Conservation (phyloP, 2,797 vertebrate genomes). For the Gallinago solitaria region DNA sequence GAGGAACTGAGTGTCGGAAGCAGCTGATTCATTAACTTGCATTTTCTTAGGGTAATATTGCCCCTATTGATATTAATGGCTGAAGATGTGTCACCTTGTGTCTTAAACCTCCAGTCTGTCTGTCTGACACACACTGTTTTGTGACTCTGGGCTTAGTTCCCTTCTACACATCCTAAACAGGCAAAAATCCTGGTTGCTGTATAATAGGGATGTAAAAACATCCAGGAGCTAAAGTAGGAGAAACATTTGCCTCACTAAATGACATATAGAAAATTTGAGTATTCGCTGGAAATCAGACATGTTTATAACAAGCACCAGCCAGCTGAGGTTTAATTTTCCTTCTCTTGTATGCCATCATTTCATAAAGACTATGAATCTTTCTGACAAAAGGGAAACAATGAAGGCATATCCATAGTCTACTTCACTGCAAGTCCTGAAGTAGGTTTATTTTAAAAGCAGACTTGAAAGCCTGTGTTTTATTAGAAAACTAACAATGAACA, state of each 20-base stretch:
- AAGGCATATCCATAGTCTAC: not conserved
- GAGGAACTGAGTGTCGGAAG: conserved; percentile 22
- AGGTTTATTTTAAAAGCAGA: conserved; percentile 32
- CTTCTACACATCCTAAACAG: not conserved
- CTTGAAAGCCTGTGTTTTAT: conserved; percentile 49
- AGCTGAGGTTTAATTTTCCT: conserved; percentile 16
- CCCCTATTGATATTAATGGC: not conserved
- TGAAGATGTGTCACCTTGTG: accelerated
- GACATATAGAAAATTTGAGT: not conserved
- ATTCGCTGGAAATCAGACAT: not conserved
- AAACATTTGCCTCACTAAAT: not conserved
- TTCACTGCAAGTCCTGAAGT: conserved; percentile 4
- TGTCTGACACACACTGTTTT: not conserved
- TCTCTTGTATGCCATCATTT: not conserved
- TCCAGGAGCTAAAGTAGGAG: not conserved
- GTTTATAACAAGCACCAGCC: not conserved
- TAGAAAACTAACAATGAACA: conserved; percentile 50
- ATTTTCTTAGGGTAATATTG: not conserved
- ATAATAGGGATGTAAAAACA: not conserved
- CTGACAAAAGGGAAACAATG: not conserved
- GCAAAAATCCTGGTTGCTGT: not conserved
- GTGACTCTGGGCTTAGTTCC: not conserved
- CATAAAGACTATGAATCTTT: not conserved
- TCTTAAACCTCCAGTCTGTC: not conserved
- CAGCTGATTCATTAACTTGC: conserved; percentile 14